phyloP scores from a whole-genome alignment of 2,797 vertebrate genomes.

The Philypnodon macrostomus region DNA sequence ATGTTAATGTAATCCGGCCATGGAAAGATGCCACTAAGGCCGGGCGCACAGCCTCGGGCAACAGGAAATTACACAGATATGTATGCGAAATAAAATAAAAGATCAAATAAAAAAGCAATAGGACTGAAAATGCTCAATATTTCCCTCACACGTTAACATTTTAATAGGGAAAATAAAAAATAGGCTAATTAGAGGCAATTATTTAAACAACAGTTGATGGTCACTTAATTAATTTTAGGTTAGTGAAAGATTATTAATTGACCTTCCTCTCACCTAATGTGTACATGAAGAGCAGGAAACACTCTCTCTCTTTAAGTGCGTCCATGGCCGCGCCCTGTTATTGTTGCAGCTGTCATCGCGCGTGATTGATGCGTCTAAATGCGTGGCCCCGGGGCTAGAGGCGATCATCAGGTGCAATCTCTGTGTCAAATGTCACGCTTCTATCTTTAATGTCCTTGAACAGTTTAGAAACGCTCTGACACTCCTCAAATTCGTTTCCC shows the following conservation, averaged over 20 bases:
- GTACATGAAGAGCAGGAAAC: constrained; percentile 3
- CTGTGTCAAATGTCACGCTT: constrained; percentile 85
- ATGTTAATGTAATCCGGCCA: constrained; percentile 62
- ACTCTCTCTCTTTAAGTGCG: constrained; percentile 17
- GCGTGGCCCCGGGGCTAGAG: constrained; percentile 62
- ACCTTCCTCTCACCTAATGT: not conserved
- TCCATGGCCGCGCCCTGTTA: constrained; percentile 45
- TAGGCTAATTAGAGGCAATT: not conserved
- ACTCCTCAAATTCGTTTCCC: constrained; percentile 90
- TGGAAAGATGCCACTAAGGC: constrained; percentile 57
- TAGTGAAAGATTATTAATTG: constrained; percentile 3
- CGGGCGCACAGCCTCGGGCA: constrained; percentile 22
- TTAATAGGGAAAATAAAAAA: not conserved
- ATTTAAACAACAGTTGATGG: not conserved
- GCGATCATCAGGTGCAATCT: constrained; percentile 82
- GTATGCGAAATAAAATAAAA: not conserved
- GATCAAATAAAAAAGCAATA: not conserved
- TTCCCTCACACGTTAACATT: not conserved
- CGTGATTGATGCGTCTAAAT: constrained; percentile 81
- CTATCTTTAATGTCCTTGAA: constrained; percentile 88
- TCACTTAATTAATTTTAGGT: not conserved
- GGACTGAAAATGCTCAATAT: too few species aligned
- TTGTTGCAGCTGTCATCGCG: constrained; percentile 68
- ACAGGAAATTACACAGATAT: not conserved
- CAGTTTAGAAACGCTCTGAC: constrained; percentile 91